phyloP scores from a whole-genome alignment of 2,888 invertebrate species.

The Creontiades dilutus region DNA sequence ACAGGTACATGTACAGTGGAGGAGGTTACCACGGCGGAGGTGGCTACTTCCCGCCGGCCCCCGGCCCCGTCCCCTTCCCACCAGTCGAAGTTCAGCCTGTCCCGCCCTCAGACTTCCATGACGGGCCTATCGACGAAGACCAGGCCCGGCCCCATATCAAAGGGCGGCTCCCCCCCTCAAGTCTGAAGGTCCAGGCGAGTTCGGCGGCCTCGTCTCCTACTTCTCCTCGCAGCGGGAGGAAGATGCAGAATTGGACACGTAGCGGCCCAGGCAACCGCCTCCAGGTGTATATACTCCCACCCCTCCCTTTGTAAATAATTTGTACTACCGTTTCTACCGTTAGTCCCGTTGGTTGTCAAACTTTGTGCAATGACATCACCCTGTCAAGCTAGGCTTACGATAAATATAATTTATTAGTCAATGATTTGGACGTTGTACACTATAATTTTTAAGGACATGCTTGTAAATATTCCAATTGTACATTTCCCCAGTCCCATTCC shows the following conservation, averaged over 20 bases:
- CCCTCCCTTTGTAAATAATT: slow-evolving; percentile 45
- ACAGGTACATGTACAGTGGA: slow-evolving; percentile 74
- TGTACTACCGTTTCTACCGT: slow-evolving; percentile 29
- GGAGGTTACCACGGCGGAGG: slow-evolving; percentile 71
- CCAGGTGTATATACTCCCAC: background rate
- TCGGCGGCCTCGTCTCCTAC: slow-evolving; percentile 94
- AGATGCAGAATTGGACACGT: slow-evolving; percentile 83
- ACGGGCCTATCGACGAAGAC: slow-evolving; percentile 73
- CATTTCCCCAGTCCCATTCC: background rate
- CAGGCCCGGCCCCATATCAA: slow-evolving; percentile 75
- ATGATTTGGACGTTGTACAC: slow-evolving; percentile 9
- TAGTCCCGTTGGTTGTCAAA: background rate
- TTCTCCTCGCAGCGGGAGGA: slow-evolving; percentile 94
- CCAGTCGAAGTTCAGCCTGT: slow-evolving; percentile 74
- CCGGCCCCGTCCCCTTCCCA: slow-evolving; percentile 76
- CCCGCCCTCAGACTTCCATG: slow-evolving; percentile 52
- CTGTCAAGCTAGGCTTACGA: background rate
- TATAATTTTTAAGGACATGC: background rate
- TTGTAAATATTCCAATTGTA: slow-evolving; percentile 20
- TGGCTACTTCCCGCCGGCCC: slow-evolving; percentile 76
- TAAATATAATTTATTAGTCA: slow-evolving; percentile 9
- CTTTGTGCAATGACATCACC: slow-evolving; percentile 8
- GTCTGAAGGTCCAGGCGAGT: slow-evolving; percentile 83
- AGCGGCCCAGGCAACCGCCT: slow-evolving; percentile 46
- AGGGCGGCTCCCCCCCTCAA: slow-evolving; percentile 79